Base-by-base conservation (phyloP, 2,797 vertebrate genomes). In the Esox masquinongy region DNA sequence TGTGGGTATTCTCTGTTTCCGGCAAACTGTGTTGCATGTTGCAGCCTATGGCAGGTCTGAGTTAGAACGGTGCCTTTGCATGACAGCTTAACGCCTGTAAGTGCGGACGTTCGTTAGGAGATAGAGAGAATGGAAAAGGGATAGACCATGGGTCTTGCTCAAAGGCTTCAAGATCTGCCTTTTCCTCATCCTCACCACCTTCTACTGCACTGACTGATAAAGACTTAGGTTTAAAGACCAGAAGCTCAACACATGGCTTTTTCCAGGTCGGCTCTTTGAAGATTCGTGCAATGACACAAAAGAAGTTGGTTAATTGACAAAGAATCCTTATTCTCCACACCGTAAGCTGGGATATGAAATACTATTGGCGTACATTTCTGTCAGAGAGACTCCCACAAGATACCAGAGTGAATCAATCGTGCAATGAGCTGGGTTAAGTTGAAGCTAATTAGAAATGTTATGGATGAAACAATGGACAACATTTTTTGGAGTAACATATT, bases 341-440 rank as follows among this genome's bases (percentile, higher is more conserved):
- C 5, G 39, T 6, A 43, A 43, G 39, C 39, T 47, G 12, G 43
- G 43, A 47, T 47, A 8, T 47, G 12, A 47, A 47, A 47, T 47
- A 47, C 43, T 12, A 47, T 47, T 47, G 43, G 34, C 34, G 5
- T 34, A 34, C 59, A 61, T 17, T n/a, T 36, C 31, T 43, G 67
- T 68, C 67, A 22, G 22, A 53, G 17, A 26, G 53, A 50, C 29
- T 22, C 26, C 22, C 29, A 67, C 11, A 49, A 15, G 4, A 3
- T 5, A 24, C 47, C 14, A 17, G 51, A 70, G 50, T 72, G 79
- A 85, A 83, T 79, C 73, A 73, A 82, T 61, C 59, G 51, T 74
- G 66, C 78, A 82, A 75, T 86, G 80, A 86, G 78, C 83, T 81
- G 80, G 81, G 81, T 74, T 63, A 47, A 47, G 43, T 47, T 47